phyloP scores from a whole-genome alignment of 2,888 invertebrate species.

The Neria commutata region DNA sequence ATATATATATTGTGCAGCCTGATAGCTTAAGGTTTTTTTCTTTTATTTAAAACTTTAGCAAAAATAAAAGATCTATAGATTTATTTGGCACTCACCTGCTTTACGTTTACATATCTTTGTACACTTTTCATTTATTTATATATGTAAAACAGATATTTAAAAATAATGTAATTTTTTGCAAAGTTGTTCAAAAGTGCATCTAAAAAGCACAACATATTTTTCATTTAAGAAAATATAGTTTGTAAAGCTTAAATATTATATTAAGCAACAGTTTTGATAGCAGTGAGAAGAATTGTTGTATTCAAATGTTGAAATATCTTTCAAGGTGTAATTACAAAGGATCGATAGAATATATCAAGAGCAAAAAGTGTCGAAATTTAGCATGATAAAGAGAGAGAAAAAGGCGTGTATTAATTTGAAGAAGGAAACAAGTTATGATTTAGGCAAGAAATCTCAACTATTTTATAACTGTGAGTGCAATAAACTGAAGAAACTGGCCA shows the following conservation, averaged over 20 bases:
- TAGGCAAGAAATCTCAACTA: too few relatives aligned
- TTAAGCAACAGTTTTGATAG: background rate
- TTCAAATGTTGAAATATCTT: background rate
- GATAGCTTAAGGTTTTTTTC: too few relatives aligned
- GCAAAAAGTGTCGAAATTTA: too few relatives aligned
- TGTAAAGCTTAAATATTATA: background rate
- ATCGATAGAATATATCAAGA: slow-evolving; percentile 10
- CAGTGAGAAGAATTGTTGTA: background rate
- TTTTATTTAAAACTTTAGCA: too few relatives aligned
- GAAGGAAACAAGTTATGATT: too few relatives aligned
- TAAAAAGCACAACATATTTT: slow-evolving; percentile 32
- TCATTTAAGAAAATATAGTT: background rate
- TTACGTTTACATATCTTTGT: too few relatives aligned
- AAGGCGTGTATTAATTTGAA: slow-evolving; percentile 18
- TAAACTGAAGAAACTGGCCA: too few relatives aligned
- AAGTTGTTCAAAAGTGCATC: slow-evolving; percentile 34
- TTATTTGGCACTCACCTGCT: too few relatives aligned
- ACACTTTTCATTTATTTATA: slow-evolving; percentile 28
- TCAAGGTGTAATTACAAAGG: slow-evolving; percentile 2
- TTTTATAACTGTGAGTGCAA: too few relatives aligned
- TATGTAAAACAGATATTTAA: slow-evolving; percentile 30
- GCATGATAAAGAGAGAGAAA: slow-evolving; percentile 13
- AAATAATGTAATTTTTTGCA: slow-evolving; percentile 7
- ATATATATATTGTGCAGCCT: too few relatives aligned
- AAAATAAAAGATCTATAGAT: too few relatives aligned